Evolutionary conservation across 2,888 invertebrate species (phyloP).

Genomic region (Papilio elwesi): DNA sequence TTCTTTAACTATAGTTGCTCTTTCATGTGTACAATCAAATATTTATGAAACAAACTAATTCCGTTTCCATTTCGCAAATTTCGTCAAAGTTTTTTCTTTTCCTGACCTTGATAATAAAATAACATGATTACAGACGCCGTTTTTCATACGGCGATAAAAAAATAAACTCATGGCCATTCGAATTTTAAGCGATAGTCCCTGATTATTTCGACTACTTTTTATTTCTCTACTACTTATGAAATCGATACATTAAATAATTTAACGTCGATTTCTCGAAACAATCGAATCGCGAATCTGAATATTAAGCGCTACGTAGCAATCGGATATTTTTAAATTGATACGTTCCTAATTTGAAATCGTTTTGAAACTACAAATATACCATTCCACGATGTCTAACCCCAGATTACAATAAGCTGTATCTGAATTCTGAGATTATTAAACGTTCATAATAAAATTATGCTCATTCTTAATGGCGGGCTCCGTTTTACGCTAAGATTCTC

Average conservation of each 20-base stretch:
- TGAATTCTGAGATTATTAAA: conserved; percentile 50
- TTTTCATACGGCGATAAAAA: conserved; percentile 12
- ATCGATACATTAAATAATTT: conserved; percentile 40
- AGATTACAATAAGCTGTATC: conserved; percentile 62
- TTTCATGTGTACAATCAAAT: conserved; percentile 35
- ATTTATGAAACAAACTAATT: conserved; percentile 32
- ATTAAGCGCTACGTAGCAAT: conserved; percentile 53
- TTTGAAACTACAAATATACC: conserved; percentile 58
- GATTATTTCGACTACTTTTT: conserved; percentile 29
- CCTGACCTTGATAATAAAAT: conserved; percentile 30
- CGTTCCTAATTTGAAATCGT: conserved; percentile 66
- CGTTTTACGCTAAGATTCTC: conserved; percentile 45
- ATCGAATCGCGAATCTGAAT: conserved; percentile 51
- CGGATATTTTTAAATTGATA: conserved; percentile 62
- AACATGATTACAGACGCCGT: conserved; percentile 24
- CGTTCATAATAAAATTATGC: conserved; percentile 46
- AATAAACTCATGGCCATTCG: conserved; percentile 23
- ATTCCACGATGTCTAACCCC: conserved; percentile 49
- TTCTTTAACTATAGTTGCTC: conserved; percentile 21
- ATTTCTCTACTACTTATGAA: conserved; percentile 6
- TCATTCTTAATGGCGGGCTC: conserved; percentile 41
- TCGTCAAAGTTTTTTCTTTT: conserved; percentile 19
- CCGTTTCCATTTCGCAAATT: conserved; percentile 31
- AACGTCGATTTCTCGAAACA: conserved; percentile 49
- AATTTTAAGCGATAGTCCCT: conserved; percentile 27